A percentile compares a stretch with the other conserved stretches of the same genome.
Evolutionary conservation across 2,797 vertebrate genomes (phyloP).

Genomic region (Notoglanidium macrostoma): DNA sequence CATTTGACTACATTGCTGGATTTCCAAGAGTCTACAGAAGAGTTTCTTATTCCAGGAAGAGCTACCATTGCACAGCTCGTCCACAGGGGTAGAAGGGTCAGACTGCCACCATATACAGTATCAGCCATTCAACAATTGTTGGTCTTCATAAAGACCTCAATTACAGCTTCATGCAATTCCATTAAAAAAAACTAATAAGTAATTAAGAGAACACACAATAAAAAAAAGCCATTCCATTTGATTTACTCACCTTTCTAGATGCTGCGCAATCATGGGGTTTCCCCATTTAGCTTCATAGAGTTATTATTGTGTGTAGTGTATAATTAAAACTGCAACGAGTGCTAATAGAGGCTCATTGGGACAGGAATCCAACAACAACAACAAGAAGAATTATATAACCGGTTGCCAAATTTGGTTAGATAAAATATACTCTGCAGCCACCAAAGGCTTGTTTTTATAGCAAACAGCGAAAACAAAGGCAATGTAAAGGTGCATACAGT

Average conservation of each 20-base stretch:
- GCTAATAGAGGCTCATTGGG: neutral
- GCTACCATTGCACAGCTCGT: constrained; percentile 22
- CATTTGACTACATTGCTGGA: neutral
- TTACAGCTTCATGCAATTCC: neutral
- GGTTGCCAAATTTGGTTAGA: neutral
- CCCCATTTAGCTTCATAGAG: neutral
- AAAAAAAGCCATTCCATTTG: neutral
- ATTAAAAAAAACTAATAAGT: neutral
- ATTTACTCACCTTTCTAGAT: neutral
- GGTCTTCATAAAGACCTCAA: neutral
- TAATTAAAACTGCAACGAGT: neutral
- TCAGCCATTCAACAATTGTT: neutral
- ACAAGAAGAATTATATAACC: neutral
- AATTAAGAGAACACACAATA: neutral
- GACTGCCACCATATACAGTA: neutral
- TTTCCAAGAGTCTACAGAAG: constrained; percentile 12
- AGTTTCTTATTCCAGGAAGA: constrained; percentile 13
- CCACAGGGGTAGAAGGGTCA: neutral
- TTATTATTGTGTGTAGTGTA: neutral
- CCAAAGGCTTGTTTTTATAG: neutral
- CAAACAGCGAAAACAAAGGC: neutral
- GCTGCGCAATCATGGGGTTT: neutral
- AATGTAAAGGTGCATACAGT: neutral
- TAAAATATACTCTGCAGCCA: neutral
- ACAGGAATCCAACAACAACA: neutral